A percentile compares a stretch with the other conserved stretches of the same genome.
Evolutionary conservation across 2,797 vertebrate genomes (phyloP).

Genomic region (Clarias laeviceps): DNA sequence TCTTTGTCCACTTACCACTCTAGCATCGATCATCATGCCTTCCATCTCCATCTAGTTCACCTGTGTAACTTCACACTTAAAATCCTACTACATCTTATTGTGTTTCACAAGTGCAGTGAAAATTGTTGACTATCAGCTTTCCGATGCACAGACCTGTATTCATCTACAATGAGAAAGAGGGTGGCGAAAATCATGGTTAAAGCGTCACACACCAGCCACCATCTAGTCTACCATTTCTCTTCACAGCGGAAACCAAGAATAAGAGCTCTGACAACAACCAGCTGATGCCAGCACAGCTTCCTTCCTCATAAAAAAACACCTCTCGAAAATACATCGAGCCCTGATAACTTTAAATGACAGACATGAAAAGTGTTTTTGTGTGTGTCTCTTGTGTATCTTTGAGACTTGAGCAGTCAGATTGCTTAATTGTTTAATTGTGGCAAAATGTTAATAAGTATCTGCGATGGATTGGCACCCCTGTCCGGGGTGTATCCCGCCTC

Average conservation of each 20-base stretch:
- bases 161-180: slow-evolving; percentile 19
- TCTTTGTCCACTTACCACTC: slow-evolving; percentile 1
- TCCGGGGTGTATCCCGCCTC: no score
- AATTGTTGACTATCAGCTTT: slow-evolving; percentile 11
- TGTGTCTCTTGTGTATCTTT: background rate
- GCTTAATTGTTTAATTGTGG: background rate
- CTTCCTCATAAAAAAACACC: slow-evolving; percentile 1
- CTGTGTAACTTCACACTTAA: slow-evolving; percentile 1
- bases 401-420: background rate
- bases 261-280: background rate
- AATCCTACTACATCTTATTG: slow-evolving; percentile 12
- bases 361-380: background rate
- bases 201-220: slow-evolving; percentile 3
- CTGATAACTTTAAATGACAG: background rate
- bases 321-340: background rate
- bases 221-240: background rate
- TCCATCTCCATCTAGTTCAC: slow-evolving; percentile 9
- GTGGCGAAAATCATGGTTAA: slow-evolving; percentile 22
- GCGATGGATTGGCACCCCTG: no score
- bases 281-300: background rate
- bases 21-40: background rate
- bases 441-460: background rate
- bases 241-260: slow-evolving; percentile 26
- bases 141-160: slow-evolving; percentile 16
- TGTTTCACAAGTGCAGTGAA: slow-evolving; percentile 15